Conservation (phyloP, 2,113 vertebrate species). For the Platanista minor region DNA sequence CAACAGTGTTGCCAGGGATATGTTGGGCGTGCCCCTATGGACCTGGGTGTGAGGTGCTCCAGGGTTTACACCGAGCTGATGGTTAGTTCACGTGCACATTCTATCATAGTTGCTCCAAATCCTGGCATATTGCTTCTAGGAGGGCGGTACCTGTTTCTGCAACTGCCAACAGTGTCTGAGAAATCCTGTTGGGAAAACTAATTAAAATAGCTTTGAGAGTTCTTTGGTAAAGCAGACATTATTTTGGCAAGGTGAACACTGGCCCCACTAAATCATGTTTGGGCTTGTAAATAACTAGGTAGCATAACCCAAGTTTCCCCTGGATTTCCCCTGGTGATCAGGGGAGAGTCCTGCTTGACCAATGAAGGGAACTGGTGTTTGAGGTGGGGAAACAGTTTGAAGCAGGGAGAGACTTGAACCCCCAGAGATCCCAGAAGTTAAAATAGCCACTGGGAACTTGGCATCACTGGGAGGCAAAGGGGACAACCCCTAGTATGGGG, state of each 20-base stretch:
- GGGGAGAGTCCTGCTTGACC: background rate
- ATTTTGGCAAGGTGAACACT: constrained; percentile 24
- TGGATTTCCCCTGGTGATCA: background rate
- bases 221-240: background rate
- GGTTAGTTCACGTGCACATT: background rate
- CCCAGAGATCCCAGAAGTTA: background rate
- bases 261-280: background rate
- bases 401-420: background rate
- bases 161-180: background rate
- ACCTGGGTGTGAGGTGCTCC: background rate
- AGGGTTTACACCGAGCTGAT: accelerated
- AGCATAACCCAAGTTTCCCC: background rate
- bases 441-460: background rate
- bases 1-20: background rate
- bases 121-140: background rate
- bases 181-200: background rate
- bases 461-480: background rate
- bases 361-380: background rate
- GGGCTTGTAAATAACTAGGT: background rate
- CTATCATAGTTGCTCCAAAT: background rate
- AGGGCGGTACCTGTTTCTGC: background rate
- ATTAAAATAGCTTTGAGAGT: constrained; percentile 6
- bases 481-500: background rate
- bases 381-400: background rate
- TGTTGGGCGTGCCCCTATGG: accelerated